Evolutionary conservation across 2,113 vertebrate genomes (phyloP).

Genomic region (Indicator maculatus): DNA sequence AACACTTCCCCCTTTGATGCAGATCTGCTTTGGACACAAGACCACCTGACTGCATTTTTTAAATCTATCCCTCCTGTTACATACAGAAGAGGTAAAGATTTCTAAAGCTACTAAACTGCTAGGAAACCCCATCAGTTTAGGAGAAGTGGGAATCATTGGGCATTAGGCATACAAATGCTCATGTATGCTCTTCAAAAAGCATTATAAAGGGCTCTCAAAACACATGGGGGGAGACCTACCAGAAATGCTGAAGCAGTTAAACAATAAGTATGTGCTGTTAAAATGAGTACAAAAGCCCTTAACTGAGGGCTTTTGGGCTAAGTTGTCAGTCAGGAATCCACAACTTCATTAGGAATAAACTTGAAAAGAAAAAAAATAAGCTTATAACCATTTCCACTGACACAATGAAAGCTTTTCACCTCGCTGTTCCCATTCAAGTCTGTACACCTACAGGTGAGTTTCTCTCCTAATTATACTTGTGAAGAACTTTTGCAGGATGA

Average conservation of each 20-base stretch:
- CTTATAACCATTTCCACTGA: background rate
- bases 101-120: background rate
- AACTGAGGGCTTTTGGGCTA: background rate
- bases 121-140: background rate
- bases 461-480: conserved; percentile 22
- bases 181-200: background rate
- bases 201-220: background rate
- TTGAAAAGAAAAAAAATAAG: background rate
- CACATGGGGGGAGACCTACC: fast-evolving
- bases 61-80: background rate
- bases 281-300: background rate
- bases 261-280: background rate
- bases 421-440: background rate
- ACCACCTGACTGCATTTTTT: background rate
- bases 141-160: background rate
- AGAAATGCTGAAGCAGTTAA: background rate
- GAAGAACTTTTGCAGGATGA: background rate
- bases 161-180: background rate
- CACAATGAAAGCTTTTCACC: background rate
- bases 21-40: background rate
- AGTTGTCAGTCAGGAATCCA: background rate
- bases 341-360: background rate
- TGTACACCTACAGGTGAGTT: background rate
- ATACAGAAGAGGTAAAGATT: background rate
- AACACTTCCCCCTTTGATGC: background rate